Conservation (phyloP, 2,888 invertebrate species). For the Amphipoea oculea region DNA sequence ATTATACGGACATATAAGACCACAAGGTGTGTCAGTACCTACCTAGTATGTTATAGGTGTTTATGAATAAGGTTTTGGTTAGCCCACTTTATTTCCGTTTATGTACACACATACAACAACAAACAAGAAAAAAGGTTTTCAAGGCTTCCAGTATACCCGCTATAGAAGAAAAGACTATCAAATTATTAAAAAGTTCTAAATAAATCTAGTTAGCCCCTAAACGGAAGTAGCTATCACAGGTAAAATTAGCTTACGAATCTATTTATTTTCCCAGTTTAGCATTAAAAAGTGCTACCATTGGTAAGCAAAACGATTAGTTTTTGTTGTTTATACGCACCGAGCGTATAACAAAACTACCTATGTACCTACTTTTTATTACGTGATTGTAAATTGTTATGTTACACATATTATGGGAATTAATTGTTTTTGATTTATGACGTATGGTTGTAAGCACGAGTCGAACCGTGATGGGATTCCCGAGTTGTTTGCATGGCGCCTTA, state of each 20-base stretch:
- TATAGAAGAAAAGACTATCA: background rate
- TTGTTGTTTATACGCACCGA: too few relatives aligned
- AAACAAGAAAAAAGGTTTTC: background rate
- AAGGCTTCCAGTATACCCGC: background rate
- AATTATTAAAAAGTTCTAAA: too few relatives aligned
- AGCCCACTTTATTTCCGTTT: background rate
- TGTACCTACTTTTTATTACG: background rate
- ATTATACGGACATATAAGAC: background rate
- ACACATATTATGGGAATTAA: conserved; percentile 1
- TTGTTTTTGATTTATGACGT: conserved; percentile 21
- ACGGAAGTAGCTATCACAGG: too few relatives aligned
- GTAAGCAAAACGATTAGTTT: too few relatives aligned
- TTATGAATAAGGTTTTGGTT: background rate
- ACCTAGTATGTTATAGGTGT: background rate
- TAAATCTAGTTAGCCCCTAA: too few relatives aligned
- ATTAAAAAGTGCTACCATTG: too few relatives aligned
- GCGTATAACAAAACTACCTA: background rate
- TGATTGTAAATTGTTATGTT: conserved; percentile 3
- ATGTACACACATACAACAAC: background rate
- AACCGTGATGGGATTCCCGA: conserved; percentile 11
- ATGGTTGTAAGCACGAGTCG: background rate
- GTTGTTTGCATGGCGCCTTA: background rate
- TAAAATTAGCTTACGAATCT: too few relatives aligned
- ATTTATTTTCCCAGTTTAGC: too few relatives aligned
- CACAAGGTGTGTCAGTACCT: background rate